Conservation (phyloP, 1,140 invertebrate species). For the Macrocentrus cingulum region DNA sequence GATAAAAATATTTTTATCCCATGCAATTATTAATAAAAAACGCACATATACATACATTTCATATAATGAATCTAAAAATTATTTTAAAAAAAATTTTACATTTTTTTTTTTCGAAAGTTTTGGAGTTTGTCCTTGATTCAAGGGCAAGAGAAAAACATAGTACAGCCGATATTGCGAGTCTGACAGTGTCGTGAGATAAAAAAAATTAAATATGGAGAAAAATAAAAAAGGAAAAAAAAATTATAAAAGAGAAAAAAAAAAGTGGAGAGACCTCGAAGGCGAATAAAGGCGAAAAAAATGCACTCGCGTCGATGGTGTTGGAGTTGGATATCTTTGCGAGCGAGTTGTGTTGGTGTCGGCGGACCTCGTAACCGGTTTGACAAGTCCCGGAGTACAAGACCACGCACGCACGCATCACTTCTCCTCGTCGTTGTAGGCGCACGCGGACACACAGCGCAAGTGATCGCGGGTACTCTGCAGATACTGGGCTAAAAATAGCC, state of each 20-base stretch:
- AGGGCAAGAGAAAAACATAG: not conserved
- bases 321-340: slow-evolving; percentile 40
- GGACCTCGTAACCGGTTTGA: slow-evolving; percentile 56
- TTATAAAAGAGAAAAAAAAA: not conserved
- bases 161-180: not conserved
- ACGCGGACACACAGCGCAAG: slow-evolving; percentile 14
- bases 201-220: not conserved
- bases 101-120: slow-evolving; percentile 2
- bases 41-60: not conserved
- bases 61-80: not conserved
- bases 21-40: too few relatives aligned
- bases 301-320: slow-evolving; percentile 34
- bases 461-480: slow-evolving; percentile 27
- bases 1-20: too few relatives aligned
- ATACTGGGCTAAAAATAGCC: slow-evolving; percentile 58
- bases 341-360: slow-evolving; percentile 37
- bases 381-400: slow-evolving; percentile 54
- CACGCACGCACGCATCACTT: slow-evolving; percentile 39
- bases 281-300: not conserved
- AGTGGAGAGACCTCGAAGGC: too few relatives aligned
- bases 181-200: not conserved
- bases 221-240: not conserved
- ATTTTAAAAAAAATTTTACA: not conserved
- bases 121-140: not conserved
- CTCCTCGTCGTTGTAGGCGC: slow-evolving; percentile 21